Evolutionary conservation across 2,888 invertebrate species (phyloP).

Genomic region (Thymelicus sylvestris): DNA sequence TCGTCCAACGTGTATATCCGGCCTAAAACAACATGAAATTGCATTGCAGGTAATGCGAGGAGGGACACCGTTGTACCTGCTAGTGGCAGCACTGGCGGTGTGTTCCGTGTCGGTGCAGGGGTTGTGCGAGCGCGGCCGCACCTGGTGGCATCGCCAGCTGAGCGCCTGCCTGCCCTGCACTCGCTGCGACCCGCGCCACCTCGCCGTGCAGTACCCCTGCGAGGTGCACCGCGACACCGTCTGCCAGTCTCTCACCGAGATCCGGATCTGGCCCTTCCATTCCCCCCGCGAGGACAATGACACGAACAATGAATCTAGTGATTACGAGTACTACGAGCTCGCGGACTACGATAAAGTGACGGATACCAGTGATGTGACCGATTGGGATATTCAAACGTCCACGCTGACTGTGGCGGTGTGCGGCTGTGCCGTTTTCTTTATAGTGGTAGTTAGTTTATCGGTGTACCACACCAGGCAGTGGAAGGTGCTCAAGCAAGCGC

Average conservation of each 20-base stretch:
- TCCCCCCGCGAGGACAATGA: slow-evolving; percentile 54
- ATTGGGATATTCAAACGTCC: slow-evolving; percentile 91
- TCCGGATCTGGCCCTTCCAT: slow-evolving; percentile 86
- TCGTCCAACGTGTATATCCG: no score
- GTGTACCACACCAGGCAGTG: slow-evolving; percentile 92
- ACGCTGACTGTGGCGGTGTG: slow-evolving; percentile 89
- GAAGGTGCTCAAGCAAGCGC: slow-evolving; percentile 90
- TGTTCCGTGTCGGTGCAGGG: slow-evolving; percentile 62
- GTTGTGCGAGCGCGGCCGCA: slow-evolving; percentile 82
- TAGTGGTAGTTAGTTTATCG: slow-evolving; percentile 90
- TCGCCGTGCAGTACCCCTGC: slow-evolving; percentile 89
- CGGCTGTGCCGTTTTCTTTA: slow-evolving; percentile 91
- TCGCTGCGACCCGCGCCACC: slow-evolving; percentile 85
- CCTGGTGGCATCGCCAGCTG: slow-evolving; percentile 88
- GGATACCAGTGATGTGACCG: slow-evolving; percentile 61
- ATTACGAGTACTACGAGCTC: slow-evolving; percentile 75
- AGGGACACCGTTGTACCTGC: slow-evolving; percentile 71
- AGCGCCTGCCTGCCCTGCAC: slow-evolving; percentile 89
- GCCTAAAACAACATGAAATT: neutral
- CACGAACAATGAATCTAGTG: slow-evolving; percentile 64
- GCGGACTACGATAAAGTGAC: slow-evolving; percentile 77
- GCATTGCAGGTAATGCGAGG: slow-evolving; percentile 78
- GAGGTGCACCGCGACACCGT: slow-evolving; percentile 90
- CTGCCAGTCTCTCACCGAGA: slow-evolving; percentile 88
- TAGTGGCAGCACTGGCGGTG: slow-evolving; percentile 72